Conservation (phyloP, 2,113 vertebrate species). For the Elephantulus edwardii region DNA sequence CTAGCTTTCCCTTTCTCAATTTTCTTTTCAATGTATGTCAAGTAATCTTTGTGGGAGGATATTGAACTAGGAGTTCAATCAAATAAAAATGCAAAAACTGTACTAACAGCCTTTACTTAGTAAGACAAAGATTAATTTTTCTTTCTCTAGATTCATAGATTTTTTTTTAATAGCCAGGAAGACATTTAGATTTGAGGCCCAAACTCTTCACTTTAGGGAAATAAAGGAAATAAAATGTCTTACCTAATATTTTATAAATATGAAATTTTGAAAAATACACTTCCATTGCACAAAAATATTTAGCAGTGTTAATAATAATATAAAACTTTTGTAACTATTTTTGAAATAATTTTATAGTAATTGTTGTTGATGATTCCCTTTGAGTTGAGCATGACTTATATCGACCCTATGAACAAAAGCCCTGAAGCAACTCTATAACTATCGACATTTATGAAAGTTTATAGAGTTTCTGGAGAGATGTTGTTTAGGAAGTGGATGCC, state of each 20-base stretch:
- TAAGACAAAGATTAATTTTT: not conserved
- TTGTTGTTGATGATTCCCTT: too few species aligned
- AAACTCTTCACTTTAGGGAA: not conserved
- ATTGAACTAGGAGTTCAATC: not conserved
- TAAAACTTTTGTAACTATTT: not conserved
- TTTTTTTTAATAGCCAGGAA: not conserved
- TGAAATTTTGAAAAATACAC: not conserved
- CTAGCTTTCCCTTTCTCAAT: not conserved
- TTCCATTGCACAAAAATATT: not conserved
- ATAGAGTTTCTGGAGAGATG: too few species aligned
- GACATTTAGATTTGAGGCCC: not conserved
- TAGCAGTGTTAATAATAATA: not conserved
- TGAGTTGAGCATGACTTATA: too few species aligned
- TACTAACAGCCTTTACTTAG: not conserved
- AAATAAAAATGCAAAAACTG: not conserved
- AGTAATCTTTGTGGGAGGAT: not conserved
- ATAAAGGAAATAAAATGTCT: not conserved
- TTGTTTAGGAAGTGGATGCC: too few species aligned
- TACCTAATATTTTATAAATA: not conserved
- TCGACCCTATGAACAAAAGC: too few species aligned
- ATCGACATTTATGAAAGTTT: too few species aligned
- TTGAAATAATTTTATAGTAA: not conserved
- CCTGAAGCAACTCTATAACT: too few species aligned
- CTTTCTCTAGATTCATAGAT: not conserved
- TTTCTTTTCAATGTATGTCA: not conserved